These are phyloP conservation scores for Capitulum mitella DNA, from an alignment of 2,888 invertebrate species.

Conservation along the genomic window DNA sequence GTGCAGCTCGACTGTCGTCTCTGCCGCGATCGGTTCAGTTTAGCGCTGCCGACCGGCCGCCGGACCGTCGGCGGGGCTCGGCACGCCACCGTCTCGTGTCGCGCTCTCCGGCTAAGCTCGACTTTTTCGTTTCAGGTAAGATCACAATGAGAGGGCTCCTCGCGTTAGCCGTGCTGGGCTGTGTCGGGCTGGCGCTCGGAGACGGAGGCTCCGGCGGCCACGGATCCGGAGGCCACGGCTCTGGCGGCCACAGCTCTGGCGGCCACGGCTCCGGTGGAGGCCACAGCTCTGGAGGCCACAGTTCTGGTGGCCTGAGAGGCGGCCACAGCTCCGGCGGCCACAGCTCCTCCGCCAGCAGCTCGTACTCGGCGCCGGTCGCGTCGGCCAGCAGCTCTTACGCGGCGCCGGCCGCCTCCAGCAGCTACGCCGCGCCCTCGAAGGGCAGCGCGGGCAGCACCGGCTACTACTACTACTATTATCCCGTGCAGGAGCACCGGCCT, in stretches of 20 bases:
- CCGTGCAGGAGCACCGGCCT: conserved; percentile 28
- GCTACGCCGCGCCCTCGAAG: not conserved
- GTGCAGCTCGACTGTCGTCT: too few species aligned
- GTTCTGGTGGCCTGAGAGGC: not conserved
- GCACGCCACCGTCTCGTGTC: too few species aligned
- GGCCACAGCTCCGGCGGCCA: not conserved
- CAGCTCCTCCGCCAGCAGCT: not conserved
- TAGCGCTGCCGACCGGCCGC: too few species aligned
- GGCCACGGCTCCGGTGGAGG: not conserved
- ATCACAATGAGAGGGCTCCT: not conserved
- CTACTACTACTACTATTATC: conserved; percentile 31
- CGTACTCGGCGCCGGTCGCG: not conserved
- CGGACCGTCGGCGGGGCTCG: too few species aligned
- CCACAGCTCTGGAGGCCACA: not conserved
- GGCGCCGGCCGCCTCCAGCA: not conserved
- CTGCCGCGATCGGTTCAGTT: too few species aligned
- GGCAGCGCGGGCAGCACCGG: not conserved
- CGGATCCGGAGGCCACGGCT: not conserved
- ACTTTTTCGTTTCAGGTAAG: not conserved
- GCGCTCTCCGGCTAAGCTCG: not conserved
- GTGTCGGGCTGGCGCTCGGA: not conserved
- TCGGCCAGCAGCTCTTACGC: not conserved
- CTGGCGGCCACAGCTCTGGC: not conserved
- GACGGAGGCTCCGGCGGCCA: not conserved
- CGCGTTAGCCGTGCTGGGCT: not conserved